phyloP scores from a whole-genome alignment of 1,140 invertebrate species.

The Drosophila rufa region DNA sequence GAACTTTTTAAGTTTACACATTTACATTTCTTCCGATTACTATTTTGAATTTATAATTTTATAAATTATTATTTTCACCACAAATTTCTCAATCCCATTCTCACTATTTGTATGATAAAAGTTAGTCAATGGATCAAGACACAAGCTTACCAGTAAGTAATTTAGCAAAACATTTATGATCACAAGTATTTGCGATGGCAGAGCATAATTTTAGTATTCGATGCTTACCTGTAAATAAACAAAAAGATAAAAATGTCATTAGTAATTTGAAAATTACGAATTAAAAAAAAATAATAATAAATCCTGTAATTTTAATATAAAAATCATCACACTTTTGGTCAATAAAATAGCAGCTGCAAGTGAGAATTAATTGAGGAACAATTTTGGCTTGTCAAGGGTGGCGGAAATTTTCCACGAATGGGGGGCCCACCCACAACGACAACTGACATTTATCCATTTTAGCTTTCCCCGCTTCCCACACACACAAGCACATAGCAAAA shows the following conservation, averaged over 20 bases:
- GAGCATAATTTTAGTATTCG: neutral
- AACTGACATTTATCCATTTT: slow-evolving; percentile 50
- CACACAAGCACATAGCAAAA: slow-evolving; percentile 2
- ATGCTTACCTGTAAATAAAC: slow-evolving; percentile 72
- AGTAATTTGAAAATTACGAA: neutral
- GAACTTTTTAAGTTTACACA: too few species aligned
- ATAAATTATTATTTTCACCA: neutral
- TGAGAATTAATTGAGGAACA: slow-evolving; percentile 13
- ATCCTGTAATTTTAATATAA: neutral
- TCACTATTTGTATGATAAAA: neutral
- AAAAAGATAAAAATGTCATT: slow-evolving; percentile 3
- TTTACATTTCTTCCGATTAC: neutral
- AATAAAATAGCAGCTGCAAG: slow-evolving; percentile 5
- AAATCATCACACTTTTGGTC: neutral
- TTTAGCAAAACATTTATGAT: slow-evolving; percentile 4
- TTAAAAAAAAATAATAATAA: neutral
- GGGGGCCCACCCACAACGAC: slow-evolving; percentile 32
- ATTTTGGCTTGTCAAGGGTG: slow-evolving; percentile 43
- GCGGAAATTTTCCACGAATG: slow-evolving; percentile 31
- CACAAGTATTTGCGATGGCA: slow-evolving; percentile 7
- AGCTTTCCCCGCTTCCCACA: slow-evolving; percentile 30
- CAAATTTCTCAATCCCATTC: neutral
- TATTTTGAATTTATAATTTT: neutral
- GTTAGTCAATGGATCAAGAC: slow-evolving; percentile 31
- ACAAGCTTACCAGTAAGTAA: slow-evolving; percentile 33